Evolutionary conservation across 1,140 invertebrate genomes (phyloP).

Genomic region (Luehdorfia chinensis): DNA sequence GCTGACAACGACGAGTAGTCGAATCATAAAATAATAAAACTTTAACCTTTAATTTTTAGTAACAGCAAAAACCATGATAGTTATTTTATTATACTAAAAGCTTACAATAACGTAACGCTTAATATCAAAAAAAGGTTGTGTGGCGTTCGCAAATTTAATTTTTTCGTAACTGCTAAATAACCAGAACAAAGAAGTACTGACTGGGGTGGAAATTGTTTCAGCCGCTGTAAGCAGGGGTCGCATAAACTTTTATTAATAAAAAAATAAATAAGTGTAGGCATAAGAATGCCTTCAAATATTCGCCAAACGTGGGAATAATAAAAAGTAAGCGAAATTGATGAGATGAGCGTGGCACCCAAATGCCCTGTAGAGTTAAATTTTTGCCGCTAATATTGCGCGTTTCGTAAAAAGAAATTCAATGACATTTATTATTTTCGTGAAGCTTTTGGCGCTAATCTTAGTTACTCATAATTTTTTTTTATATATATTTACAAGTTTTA

Average conservation of each 20-base stretch:
- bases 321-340: conserved; percentile 54
- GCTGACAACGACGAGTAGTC: too few relatives aligned
- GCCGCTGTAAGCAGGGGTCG: conserved; percentile 12
- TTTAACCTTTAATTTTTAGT: too few relatives aligned
- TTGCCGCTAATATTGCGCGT: conserved; percentile 22
- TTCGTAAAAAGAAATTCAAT: background rate
- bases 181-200: conserved; percentile 3
- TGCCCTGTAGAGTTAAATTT: conserved; percentile 28
- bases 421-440: background rate
- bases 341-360: conserved; percentile 28
- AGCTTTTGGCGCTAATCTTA: too few relatives aligned
- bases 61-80: background rate
- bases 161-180: conserved; percentile 7
- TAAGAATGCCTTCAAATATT: conserved; percentile 39
- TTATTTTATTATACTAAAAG: background rate
- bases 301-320: conserved; percentile 42
- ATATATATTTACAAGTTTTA: too few relatives aligned
- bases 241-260: conserved; percentile 57
- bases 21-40: too few relatives aligned
- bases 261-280: conserved; percentile 38
- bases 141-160: background rate
- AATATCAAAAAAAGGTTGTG: background rate
- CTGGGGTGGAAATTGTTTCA: conserved; percentile 20
- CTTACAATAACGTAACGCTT: too few relatives aligned
- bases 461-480: too few relatives aligned